phyloP scores from a whole-genome alignment of 2,113 vertebrate genomes.

The Parotia lawesii region DNA sequence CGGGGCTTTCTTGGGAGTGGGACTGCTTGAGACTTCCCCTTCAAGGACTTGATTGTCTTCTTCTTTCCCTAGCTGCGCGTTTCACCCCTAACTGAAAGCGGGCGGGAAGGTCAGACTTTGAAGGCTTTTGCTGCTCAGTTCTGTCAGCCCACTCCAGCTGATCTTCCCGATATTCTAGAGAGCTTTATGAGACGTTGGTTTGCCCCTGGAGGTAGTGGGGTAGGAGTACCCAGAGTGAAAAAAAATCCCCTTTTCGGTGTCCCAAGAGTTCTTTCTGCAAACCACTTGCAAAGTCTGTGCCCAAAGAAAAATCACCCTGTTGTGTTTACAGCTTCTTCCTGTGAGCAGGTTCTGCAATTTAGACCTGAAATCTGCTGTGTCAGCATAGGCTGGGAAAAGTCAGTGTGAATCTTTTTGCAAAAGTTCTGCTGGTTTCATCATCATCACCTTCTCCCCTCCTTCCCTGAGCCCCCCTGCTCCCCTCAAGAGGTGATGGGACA shows the following conservation, averaged over 20 bases:
- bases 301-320: background rate
- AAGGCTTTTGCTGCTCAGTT: background rate
- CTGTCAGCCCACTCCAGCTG: rapidly evolving
- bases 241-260: background rate
- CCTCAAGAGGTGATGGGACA: background rate
- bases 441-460: background rate
- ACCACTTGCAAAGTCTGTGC: background rate
- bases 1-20: background rate
- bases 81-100: background rate
- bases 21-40: background rate
- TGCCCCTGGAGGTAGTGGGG: background rate
- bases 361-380: background rate
- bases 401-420: background rate
- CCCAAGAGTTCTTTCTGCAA: background rate
- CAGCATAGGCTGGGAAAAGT: background rate
- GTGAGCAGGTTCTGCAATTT: background rate
- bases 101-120: background rate
- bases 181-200: background rate
- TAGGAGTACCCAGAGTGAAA: background rate
- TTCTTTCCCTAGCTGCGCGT: background rate
- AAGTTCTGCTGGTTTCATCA: background rate
- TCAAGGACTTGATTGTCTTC: background rate
- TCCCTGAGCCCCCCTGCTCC: background rate
- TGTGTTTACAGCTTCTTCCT: background rate
- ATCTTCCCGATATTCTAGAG: background rate